phyloP scores from a whole-genome alignment of 2,888 invertebrate species.

The Tortrix viridana region DNA sequence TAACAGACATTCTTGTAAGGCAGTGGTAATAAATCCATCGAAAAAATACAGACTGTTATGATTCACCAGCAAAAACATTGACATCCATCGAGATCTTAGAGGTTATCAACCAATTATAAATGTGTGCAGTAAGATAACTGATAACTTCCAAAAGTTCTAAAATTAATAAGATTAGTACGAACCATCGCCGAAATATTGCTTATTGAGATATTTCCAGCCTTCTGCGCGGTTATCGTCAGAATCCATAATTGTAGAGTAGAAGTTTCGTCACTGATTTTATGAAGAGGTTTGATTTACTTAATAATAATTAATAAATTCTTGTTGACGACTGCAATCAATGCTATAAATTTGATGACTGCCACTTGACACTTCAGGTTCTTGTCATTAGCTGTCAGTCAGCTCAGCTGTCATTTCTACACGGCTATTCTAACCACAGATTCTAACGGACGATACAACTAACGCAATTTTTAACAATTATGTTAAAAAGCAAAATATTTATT shows the following conservation, averaged over 20 bases:
- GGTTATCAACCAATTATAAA: conserved; percentile 19
- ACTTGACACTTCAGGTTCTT: not conserved
- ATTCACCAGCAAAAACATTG: not conserved
- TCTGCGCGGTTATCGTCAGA: conserved; percentile 74
- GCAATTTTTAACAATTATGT: no score
- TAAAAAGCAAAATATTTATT: no score
- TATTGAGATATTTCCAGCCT: conserved; percentile 80
- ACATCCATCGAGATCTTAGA: not conserved
- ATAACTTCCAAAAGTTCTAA: conserved; percentile 9
- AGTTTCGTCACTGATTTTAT: conserved; percentile 20
- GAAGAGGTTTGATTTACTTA: conserved; percentile 4
- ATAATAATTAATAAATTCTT: conserved; percentile 14
- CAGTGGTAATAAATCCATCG: not conserved
- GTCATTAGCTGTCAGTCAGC: not conserved
- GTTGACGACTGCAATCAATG: conserved; percentile 21
- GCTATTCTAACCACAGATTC: no score
- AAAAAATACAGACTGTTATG: not conserved
- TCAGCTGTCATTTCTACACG: conserved; percentile 2
- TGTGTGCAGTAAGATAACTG: conserved; percentile 16
- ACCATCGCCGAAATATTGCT: conserved; percentile 81
- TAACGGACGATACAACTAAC: no score
- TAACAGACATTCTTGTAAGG: not conserved
- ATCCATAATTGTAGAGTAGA: conserved; percentile 37
- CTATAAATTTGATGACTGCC: conserved; percentile 9
- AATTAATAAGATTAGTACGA: conserved; percentile 47